Percentiles rank a stretch among this genome's conserved stretches.
phyloP scores from a whole-genome alignment of 2,797 vertebrate species.

The Anas acuta region DNA sequence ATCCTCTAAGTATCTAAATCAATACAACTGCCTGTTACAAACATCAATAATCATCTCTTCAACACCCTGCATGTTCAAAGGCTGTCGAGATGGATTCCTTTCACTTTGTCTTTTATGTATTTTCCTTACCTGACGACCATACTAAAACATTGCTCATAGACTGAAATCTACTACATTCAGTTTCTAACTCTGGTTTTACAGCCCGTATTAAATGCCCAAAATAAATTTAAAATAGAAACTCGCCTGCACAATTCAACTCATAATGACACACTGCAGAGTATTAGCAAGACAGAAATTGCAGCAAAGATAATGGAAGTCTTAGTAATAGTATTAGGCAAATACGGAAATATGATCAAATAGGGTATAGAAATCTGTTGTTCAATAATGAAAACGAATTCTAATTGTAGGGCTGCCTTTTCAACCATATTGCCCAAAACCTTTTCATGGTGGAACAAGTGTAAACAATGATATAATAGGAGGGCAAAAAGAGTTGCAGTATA shows the following conservation, averaged over 20 bases:
- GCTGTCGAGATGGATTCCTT: background rate
- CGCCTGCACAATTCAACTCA: background rate
- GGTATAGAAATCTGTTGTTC: background rate
- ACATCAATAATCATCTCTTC: background rate
- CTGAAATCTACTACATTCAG: background rate
- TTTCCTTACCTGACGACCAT: background rate
- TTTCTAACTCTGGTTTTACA: background rate
- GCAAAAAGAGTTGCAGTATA: background rate
- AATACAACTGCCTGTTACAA: background rate
- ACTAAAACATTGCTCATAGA: background rate
- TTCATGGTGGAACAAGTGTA: background rate
- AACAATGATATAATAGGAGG: background rate
- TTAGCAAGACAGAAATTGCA: background rate
- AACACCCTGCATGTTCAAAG: background rate
- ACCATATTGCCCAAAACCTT: background rate
- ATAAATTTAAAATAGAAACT: background rate
- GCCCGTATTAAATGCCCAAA: background rate
- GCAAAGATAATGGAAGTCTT: background rate
- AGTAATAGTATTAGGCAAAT: background rate
- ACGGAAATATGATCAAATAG: slow-evolving; percentile 21
- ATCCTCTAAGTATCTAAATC: background rate
- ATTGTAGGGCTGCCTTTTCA: background rate
- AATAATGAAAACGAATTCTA: slow-evolving; percentile 2
- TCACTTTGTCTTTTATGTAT: background rate
- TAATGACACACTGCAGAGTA: background rate